A percentile compares a stretch with the other conserved stretches of the same genome.
Conservation (phyloP, 2,888 invertebrate species). For the Drosophila leonis region DNA sequence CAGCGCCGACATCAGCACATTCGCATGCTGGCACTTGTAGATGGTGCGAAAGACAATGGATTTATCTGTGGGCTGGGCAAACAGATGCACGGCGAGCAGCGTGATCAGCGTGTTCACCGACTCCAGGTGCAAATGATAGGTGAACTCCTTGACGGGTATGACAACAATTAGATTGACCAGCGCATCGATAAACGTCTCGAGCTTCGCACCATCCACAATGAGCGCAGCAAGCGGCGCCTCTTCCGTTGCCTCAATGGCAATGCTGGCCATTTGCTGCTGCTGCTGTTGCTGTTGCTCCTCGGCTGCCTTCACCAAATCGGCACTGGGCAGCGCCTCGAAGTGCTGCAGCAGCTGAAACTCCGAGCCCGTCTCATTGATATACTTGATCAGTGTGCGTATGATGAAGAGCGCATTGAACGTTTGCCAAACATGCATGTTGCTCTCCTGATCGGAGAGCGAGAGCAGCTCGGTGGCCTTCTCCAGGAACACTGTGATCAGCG, state of each 20-base stretch:
- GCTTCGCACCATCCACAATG: slow-evolving; percentile 84
- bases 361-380: slow-evolving; percentile 94
- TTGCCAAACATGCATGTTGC: slow-evolving; percentile 94
- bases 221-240: slow-evolving; percentile 56
- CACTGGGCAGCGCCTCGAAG: slow-evolving; percentile 88
- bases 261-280: slow-evolving; percentile 58
- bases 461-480: slow-evolving; percentile 93
- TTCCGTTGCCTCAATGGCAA: slow-evolving; percentile 77
- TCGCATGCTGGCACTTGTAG: slow-evolving; percentile 85
- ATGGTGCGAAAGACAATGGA: slow-evolving; percentile 88
- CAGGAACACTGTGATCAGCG: slow-evolving; percentile 94
- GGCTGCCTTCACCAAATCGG: slow-evolving; percentile 68
- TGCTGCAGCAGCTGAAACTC: slow-evolving; percentile 95
- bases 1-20: slow-evolving; percentile 91
- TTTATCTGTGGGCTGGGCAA: slow-evolving; percentile 90
- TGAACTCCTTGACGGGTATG: slow-evolving; percentile 88
- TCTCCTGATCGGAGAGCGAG: slow-evolving; percentile 93
- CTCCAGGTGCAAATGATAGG: slow-evolving; percentile 94
- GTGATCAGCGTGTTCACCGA: slow-evolving; percentile 94
- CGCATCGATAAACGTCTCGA: slow-evolving; percentile 85
- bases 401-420: slow-evolving; percentile 97
- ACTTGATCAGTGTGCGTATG: slow-evolving; percentile 93
- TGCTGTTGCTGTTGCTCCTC: slow-evolving; percentile 54
- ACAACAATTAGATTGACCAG: slow-evolving; percentile 85
- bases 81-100: slow-evolving; percentile 95